These are phyloP conservation scores for Drosophila parabipectinata DNA, from an alignment of 1,140 invertebrate species.

Conservation along the genomic window DNA sequence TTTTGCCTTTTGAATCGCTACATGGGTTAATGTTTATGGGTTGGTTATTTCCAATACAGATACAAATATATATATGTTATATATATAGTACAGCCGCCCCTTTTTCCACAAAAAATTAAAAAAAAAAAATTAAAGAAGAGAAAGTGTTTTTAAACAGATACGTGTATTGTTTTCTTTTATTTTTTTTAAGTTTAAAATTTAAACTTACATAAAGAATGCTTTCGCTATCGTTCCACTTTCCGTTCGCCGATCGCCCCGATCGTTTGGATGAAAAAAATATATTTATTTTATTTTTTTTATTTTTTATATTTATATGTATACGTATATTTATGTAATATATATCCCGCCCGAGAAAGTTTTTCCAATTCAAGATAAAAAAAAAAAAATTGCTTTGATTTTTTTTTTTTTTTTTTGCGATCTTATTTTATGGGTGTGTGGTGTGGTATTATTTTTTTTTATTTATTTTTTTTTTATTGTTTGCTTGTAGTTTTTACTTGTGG, in stretches of 20 bases:
- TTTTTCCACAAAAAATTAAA: too few relatives aligned
- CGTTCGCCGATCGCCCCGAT: conserved; percentile 17
- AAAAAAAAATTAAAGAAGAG: too few relatives aligned
- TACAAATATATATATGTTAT: conserved; percentile 9
- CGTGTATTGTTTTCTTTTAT: too few relatives aligned
- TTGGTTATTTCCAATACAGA: conserved; percentile 19
- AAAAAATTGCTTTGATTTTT: conserved; percentile 8
- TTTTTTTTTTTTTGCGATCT: not conserved
- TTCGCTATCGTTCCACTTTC: conserved; percentile 17
- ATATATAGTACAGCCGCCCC: not conserved
- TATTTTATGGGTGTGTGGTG: not conserved
- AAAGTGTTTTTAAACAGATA: too few relatives aligned
- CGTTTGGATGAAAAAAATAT: conserved; percentile 42
- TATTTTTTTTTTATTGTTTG: conserved; percentile 9
- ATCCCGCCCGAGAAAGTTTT: conserved; percentile 45
- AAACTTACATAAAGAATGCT: conserved; percentile 32
- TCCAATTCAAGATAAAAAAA: conserved; percentile 16
- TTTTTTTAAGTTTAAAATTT: not conserved
- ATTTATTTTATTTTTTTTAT: conserved; percentile 14
- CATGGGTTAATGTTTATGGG: conserved; percentile 26
- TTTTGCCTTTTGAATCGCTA: conserved; percentile 17
- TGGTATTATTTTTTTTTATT: not conserved
- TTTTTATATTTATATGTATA: not conserved
- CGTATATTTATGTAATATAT: conserved; percentile 2
- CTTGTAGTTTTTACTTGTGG: not conserved